Base-by-base conservation (phyloP, 2,113 vertebrate species). In the Aythya baeri region DNA sequence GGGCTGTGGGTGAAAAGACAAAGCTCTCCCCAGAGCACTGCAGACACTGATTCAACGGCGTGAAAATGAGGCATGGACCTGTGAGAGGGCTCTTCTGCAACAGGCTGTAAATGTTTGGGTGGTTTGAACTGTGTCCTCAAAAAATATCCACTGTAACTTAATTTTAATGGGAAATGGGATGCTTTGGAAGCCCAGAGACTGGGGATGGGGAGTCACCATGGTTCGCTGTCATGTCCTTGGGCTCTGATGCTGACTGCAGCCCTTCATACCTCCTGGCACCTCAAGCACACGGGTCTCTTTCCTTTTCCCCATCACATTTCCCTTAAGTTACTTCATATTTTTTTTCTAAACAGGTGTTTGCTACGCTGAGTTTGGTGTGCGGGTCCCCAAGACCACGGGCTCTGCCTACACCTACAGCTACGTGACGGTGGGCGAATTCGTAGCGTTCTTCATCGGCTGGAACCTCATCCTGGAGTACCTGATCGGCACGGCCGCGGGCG, bases 391-490 rank as follows among this genome's bases (percentile, higher is more conserved):
- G 96, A 99, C 99, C 26, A 99, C 99, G 0, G 99, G 99, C 85
- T 99, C 99, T 2, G 99, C 99, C 72, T 99, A 99, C 97, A 99
- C 99, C 81, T 99, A 99, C 98, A 99, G 99, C 96, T 99, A 99
- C 1, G 99, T 99, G 94, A 99, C 99, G 0, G 99, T 99, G 1
- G 99, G 99, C 8, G 99, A 99, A 97, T 99, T 99, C 0, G 99
- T 99, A 97, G 99, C 99, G 0, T 99, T 99, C 86, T 99, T 99
- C 97, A 99, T 99, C 0, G 99, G 99, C 88, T 99, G 99, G 99
- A 99, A 99, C 94, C 97, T 99, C 95, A 99, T 99, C 89, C 97
- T 99, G 97, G 99, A 99, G 97, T 99, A 99, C 91, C 98, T 99
- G 98, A 99, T 99, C 1, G 99, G 99, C 88, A 99, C 99, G 0